Percentiles rank a stretch among this genome's conserved stretches.
Conservation (phyloP, 2,888 invertebrate genomes). For the Crematogaster levior region DNA sequence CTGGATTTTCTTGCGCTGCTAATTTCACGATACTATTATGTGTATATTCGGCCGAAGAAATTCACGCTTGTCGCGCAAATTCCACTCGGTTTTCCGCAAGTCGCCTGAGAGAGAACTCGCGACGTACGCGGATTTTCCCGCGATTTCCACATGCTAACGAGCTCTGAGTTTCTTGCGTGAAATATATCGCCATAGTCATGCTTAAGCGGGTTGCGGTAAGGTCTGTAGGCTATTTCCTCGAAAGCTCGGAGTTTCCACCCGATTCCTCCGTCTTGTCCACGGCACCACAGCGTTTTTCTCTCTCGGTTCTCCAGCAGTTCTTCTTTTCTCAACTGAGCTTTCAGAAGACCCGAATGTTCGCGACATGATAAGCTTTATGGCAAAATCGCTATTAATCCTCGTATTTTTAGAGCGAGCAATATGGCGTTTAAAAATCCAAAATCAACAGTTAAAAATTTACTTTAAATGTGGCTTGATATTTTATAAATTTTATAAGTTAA, state of each 20-base stretch:
- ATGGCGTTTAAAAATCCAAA: not conserved
- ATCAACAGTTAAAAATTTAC: not conserved
- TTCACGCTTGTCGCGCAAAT: constrained; percentile 29
- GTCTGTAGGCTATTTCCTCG: constrained; percentile 77
- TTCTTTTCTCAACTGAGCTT: constrained; percentile 10
- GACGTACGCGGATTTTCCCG: constrained; percentile 52
- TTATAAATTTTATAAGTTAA: not conserved
- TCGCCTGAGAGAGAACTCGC: constrained; percentile 16
- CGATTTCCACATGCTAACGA: constrained; percentile 74
- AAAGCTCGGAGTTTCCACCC: constrained; percentile 59
- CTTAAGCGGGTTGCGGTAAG: constrained; percentile 76
- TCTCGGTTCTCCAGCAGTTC: constrained; percentile 21
- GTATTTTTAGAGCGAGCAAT: not conserved
- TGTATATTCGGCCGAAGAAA: constrained; percentile 1
- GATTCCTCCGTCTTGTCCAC: constrained; percentile 40
- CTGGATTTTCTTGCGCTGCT: not conserved
- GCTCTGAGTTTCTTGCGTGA: constrained; percentile 69
- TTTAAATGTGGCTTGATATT: not conserved
- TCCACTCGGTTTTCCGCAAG: constrained; percentile 25
- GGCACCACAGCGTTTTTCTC: not conserved
- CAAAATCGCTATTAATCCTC: constrained; percentile 4
- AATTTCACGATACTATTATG: not conserved
- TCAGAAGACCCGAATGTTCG: constrained; percentile 1
- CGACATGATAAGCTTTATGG: constrained; percentile 7
- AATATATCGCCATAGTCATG: constrained; percentile 68